These are phyloP conservation scores for Mandrillus leucophaeus DNA, from an alignment of 2,113 vertebrate species.

Conservation along the genomic window DNA sequence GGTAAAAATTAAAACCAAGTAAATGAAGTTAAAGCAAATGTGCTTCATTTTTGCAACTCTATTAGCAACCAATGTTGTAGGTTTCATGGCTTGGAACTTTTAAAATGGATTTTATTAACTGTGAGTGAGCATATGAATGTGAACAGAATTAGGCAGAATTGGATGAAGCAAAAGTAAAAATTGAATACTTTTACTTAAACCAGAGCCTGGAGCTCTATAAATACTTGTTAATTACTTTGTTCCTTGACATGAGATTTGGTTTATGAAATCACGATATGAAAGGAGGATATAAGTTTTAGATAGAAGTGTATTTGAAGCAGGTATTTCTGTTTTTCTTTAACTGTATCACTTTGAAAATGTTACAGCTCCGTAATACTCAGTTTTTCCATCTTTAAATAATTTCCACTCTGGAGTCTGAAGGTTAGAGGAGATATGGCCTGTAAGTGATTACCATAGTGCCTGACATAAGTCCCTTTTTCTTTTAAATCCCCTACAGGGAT, in stretches of 20 bases:
- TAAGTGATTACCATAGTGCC: neutral
- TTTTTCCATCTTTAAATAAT: constrained; percentile 28
- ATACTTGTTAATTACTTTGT: neutral
- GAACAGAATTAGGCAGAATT: constrained; percentile 11
- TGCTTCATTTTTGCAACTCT: constrained; percentile 40
- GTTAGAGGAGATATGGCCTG: neutral
- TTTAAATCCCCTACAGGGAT: neutral
- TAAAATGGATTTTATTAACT: constrained; percentile 21
- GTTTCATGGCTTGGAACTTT: neutral
- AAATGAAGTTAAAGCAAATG: neutral
- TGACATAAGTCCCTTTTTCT: neutral
- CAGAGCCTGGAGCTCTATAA: neutral
- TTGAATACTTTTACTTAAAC: neutral
- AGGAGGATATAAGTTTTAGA: neutral
- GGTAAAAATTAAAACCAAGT: neutral
- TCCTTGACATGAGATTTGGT: neutral
- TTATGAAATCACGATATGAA: neutral
- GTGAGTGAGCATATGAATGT: neutral
- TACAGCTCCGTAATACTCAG: neutral
- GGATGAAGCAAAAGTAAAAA: neutral
- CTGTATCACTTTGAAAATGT: neutral
- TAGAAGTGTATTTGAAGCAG: neutral
- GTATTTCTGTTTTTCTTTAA: neutral
- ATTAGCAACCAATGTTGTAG: neutral
- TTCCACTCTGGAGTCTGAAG: neutral